phyloP scores from a whole-genome alignment of 2,113 vertebrate genomes.

The Agelaius phoeniceus region DNA sequence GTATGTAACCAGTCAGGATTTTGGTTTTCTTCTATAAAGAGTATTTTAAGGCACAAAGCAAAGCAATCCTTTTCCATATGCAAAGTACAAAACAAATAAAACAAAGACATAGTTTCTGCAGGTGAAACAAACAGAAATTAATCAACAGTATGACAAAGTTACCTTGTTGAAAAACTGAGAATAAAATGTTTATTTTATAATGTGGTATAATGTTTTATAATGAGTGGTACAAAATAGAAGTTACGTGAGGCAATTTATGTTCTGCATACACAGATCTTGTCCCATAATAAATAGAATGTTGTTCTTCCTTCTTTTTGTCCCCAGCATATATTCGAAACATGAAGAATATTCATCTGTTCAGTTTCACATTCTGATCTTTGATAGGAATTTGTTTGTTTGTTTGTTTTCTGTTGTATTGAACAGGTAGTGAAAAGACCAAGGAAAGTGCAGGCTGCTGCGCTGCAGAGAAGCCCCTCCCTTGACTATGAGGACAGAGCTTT shows the following conservation, averaged over 20 bases:
- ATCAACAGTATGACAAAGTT: background rate
- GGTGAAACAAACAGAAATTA: background rate
- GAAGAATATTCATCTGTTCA: background rate
- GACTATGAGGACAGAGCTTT: constrained; percentile 83
- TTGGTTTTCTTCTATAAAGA: background rate
- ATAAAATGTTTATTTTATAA: background rate
- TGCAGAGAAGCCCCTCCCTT: constrained; percentile 78
- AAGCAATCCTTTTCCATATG: background rate
- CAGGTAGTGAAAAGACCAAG: constrained; percentile 91
- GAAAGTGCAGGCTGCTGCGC: constrained; percentile 77
- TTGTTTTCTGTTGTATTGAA: background rate
- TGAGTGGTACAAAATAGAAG: background rate
- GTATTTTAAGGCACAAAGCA: background rate
- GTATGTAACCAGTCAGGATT: background rate
- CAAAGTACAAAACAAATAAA: background rate
- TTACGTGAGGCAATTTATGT: accelerated
- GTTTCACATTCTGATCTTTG: background rate
- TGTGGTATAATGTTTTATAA: background rate
- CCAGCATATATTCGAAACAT: background rate
- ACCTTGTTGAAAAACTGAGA: background rate
- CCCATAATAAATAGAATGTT: background rate
- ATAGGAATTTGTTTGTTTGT: background rate
- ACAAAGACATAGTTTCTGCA: background rate
- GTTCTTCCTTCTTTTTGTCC: background rate
- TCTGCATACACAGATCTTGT: background rate